Conservation (phyloP, 2,797 vertebrate genomes). For the Peromyscus nudipes region DNA sequence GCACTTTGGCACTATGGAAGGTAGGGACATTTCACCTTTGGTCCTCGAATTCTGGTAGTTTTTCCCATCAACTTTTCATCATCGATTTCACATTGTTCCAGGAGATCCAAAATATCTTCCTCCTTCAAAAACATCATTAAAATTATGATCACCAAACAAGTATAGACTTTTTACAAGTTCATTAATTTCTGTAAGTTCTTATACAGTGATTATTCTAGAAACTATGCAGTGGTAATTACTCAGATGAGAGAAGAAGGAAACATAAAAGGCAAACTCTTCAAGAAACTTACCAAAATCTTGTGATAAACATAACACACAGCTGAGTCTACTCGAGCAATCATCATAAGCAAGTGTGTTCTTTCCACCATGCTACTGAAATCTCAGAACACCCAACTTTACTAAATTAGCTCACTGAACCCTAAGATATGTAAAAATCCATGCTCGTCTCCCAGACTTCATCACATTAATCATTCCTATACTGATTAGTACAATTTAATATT, state of each 20-base stretch:
- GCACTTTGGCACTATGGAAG: slow-evolving; percentile 1
- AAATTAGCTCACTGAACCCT: background rate
- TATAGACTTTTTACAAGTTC: slow-evolving; percentile 21
- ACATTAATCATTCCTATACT: slow-evolving; percentile 27
- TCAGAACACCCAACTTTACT: background rate
- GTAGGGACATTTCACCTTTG: slow-evolving; percentile 87
- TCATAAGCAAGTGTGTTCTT: background rate
- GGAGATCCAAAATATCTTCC: slow-evolving; percentile 97
- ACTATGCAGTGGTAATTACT: slow-evolving; percentile 15
- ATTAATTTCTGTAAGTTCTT: background rate
- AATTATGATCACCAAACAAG: background rate
- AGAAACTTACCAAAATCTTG: slow-evolving; percentile 50
- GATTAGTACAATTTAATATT: background rate
- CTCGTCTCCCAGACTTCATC: slow-evolving; percentile 14
- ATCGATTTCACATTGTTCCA: slow-evolving; percentile 98
- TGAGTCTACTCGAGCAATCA: slow-evolving; percentile 3
- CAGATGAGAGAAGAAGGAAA: background rate
- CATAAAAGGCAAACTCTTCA: slow-evolving; percentile 37
- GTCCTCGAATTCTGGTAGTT: slow-evolving; percentile 88
- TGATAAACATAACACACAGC: background rate
- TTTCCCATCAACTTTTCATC: slow-evolving; percentile 96
- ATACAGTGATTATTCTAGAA: background rate
- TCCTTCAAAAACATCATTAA: slow-evolving; percentile 89
- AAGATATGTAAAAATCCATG: slow-evolving; percentile 7
- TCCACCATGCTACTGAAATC: slow-evolving; percentile 18